phyloP scores from a whole-genome alignment of 2,888 invertebrate species.

The Drosophila colorata region DNA sequence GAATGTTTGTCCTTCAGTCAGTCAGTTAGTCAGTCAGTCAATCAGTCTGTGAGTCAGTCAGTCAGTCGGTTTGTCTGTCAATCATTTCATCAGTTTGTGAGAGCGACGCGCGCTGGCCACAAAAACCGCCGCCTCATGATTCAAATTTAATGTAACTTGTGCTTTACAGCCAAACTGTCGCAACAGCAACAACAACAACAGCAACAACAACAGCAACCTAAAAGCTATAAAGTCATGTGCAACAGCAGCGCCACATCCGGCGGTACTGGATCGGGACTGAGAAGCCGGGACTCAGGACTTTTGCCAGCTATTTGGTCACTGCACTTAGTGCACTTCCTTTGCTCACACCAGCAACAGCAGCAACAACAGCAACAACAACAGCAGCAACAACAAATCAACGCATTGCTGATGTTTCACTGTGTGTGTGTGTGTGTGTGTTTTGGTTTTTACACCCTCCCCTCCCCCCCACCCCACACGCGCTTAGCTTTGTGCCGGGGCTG shows the following conservation, averaged over 20 bases:
- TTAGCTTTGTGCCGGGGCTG: slow-evolving; percentile 52
- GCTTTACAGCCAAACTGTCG: slow-evolving; percentile 62
- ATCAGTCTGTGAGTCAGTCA: slow-evolving; percentile 17
- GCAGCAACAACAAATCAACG: slow-evolving; percentile 16
- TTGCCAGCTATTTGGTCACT: slow-evolving; percentile 69
- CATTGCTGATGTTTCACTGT: slow-evolving; percentile 59
- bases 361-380: too few relatives aligned
- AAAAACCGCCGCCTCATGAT: slow-evolving; percentile 73
- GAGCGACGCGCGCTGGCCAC: slow-evolving; percentile 45
- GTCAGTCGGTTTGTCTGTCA: slow-evolving; percentile 14
- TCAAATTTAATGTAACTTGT: slow-evolving; percentile 75
- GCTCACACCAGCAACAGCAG: slow-evolving; percentile 36
- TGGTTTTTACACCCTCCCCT: slow-evolving; percentile 14
- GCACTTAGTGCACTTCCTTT: slow-evolving; percentile 72
- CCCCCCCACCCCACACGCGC: slow-evolving; percentile 21
- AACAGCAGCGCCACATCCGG: slow-evolving; percentile 66
- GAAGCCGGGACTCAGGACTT: slow-evolving; percentile 25
- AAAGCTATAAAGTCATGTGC: slow-evolving; percentile 75
- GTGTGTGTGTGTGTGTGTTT: background rate
- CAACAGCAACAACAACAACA: slow-evolving; percentile 25
- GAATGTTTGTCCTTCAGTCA: slow-evolving; percentile 3
- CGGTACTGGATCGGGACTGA: slow-evolving; percentile 42
- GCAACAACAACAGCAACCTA: too few relatives aligned
- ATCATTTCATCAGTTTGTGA: slow-evolving; percentile 31
- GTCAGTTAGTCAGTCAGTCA: slow-evolving; percentile 15